Conservation (phyloP, 2,113 vertebrate genomes). For the Arvicanthis niloticus region DNA sequence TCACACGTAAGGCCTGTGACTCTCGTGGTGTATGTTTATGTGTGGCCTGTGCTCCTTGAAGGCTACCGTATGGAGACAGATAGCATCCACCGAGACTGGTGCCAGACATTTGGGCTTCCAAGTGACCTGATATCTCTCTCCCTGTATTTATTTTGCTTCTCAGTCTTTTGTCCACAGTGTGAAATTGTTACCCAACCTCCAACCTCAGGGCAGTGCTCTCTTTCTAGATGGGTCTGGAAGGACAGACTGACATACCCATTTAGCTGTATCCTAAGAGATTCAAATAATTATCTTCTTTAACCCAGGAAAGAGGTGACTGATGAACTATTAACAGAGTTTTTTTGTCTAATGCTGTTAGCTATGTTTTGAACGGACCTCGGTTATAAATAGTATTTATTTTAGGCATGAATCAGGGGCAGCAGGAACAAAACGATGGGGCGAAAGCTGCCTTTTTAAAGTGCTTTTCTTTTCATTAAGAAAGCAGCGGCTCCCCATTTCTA, state of each 20-base stretch:
- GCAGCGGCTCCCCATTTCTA: not conserved
- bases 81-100: not conserved
- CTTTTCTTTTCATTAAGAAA: not conserved
- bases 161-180: not conserved
- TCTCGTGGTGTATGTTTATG: not conserved
- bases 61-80: not conserved
- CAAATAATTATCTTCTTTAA: conserved; percentile 17
- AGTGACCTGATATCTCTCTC: not conserved
- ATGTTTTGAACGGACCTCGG: conserved; percentile 15
- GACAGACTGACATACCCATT: not conserved
- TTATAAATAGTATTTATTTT: not conserved
- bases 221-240: conserved; percentile 17
- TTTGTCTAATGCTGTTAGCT: not conserved
- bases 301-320: not conserved
- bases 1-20: conserved; percentile 92
- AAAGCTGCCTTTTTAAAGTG: not conserved
- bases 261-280: conserved; percentile 16
- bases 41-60: not conserved
- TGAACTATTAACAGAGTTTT: not conserved
- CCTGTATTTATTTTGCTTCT: not conserved
- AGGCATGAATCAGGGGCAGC: not conserved
- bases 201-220: not conserved
- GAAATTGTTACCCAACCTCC: not conserved
- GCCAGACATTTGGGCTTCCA: not conserved
- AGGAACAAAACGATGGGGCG: not conserved